These are phyloP conservation scores for Anoplolepis gracilipes DNA, from an alignment of 1,140 invertebrate genomes.

Conservation along the genomic window DNA sequence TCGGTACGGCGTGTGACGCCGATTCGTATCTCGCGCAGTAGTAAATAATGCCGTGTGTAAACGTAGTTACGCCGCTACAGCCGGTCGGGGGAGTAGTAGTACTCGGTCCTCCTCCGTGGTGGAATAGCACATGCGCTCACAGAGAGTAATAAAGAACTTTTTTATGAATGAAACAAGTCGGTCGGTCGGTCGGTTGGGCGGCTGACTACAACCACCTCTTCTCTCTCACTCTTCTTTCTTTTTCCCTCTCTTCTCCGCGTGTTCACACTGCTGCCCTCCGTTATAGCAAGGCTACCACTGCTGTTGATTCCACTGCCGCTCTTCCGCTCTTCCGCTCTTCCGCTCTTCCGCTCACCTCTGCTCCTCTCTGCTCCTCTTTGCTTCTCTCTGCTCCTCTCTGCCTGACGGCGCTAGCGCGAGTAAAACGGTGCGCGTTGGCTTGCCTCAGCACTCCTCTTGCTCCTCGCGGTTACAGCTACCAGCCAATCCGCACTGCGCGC, in stretches of 20 bases:
- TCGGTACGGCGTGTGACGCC: conserved; percentile 69
- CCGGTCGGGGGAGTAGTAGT: conserved; percentile 71
- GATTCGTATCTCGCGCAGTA: conserved; percentile 73
- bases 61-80: conserved; percentile 73
- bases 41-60: conserved; percentile 79
- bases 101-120: conserved; percentile 74
- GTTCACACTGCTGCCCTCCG: conserved; percentile 41
- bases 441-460: conserved; percentile 1
- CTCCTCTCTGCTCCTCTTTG: conserved; percentile 19
- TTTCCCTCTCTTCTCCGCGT: conserved; percentile 18
- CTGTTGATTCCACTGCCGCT: conserved; percentile 15
- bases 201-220: conserved; percentile 41
- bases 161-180: conserved; percentile 86
- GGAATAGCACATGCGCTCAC: conserved; percentile 85
- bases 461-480: conserved; percentile 29
- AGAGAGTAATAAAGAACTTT: conserved; percentile 86
- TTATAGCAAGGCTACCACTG: conserved; percentile 46
- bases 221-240: conserved; percentile 5
- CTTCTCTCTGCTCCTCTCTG: conserved; percentile 2
- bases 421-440: conserved; percentile 58
- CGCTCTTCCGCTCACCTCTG: conserved; percentile 38
- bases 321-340: conserved; percentile 41
- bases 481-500: conserved; percentile 80
- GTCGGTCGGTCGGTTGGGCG: conserved; percentile 61
- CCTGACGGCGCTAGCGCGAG: conserved; percentile 56